These are phyloP conservation scores for Bos indicus DNA, from an alignment of 2,113 vertebrate genomes.

Conservation along the genomic window DNA sequence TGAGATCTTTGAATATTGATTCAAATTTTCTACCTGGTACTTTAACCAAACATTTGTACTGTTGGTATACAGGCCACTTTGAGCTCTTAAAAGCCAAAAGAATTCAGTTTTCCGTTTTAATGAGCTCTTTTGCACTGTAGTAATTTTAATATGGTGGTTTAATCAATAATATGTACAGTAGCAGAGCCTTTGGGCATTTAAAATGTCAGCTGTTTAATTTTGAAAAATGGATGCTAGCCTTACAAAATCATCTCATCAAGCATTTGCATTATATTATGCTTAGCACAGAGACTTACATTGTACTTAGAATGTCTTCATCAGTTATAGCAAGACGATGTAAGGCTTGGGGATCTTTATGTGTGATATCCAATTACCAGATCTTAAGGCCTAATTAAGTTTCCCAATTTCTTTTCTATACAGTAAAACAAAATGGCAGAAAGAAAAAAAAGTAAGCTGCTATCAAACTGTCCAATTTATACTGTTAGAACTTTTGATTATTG, in stretches of 20 bases:
- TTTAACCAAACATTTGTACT: slow-evolving; percentile 24
- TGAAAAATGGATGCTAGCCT: slow-evolving; percentile 57
- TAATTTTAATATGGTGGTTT: slow-evolving; percentile 64
- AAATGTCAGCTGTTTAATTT: slow-evolving; percentile 70
- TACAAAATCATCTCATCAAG: slow-evolving; percentile 56
- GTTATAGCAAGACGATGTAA: slow-evolving; percentile 10
- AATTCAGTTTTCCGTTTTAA: slow-evolving; percentile 49
- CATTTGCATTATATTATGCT: slow-evolving; percentile 54
- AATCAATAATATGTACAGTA: slow-evolving; percentile 60
- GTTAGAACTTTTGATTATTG: neutral
- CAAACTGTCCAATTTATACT: neutral
- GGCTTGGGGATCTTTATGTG: neutral
- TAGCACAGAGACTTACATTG: slow-evolving; percentile 26
- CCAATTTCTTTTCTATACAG: neutral
- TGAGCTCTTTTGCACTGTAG: slow-evolving; percentile 35
- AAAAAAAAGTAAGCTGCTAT: slow-evolving; percentile 12
- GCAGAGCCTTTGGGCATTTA: slow-evolving; percentile 39
- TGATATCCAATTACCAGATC: slow-evolving; percentile 30
- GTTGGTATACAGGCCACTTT: neutral
- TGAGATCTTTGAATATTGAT: neutral
- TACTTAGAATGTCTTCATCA: slow-evolving; percentile 35
- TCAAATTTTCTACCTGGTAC: neutral
- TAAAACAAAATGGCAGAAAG: neutral
- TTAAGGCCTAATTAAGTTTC: slow-evolving; percentile 25
- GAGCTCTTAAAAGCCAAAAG: slow-evolving; percentile 12